Conservation (phyloP, 2,888 invertebrate species). For the Cephus pulcher region DNA sequence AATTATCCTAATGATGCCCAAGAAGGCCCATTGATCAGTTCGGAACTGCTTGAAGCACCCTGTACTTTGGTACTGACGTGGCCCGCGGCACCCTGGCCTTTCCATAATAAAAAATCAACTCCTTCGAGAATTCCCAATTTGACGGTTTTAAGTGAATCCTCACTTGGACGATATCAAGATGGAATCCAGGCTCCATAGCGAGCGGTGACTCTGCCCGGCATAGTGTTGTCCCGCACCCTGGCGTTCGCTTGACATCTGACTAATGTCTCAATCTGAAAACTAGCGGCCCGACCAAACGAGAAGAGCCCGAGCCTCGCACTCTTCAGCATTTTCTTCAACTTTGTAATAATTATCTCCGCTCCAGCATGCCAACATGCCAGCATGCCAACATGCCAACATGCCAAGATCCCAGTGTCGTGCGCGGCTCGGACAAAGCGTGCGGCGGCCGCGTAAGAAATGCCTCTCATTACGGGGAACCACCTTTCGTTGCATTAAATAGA, state of each 20-base stretch:
- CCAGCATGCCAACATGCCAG: slow-evolving; percentile 3
- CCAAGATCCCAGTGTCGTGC: slow-evolving; percentile 19
- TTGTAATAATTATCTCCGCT: slow-evolving; percentile 40
- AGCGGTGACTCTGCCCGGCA: no score
- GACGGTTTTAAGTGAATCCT: no score
- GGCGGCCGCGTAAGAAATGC: slow-evolving; percentile 36
- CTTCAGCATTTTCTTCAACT: slow-evolving; percentile 31
- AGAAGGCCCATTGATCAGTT: no score
- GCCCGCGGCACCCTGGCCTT: no score
- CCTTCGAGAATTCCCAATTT: no score
- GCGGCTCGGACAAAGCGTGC: slow-evolving; percentile 37
- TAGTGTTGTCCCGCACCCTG: no score
- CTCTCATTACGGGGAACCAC: slow-evolving; percentile 42
- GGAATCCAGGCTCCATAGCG: no score
- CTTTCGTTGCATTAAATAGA: slow-evolving; percentile 43
- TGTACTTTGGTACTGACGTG: no score
- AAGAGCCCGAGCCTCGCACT: background rate
- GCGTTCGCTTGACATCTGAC: slow-evolving; percentile 19
- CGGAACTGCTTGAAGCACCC: no score
- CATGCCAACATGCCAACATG: background rate
- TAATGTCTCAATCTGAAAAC: slow-evolving; percentile 35
- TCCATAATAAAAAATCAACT: no score
- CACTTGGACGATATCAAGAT: no score
- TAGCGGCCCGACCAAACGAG: slow-evolving; percentile 4
- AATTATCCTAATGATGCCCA: slow-evolving; percentile 58